Evolutionary conservation across 2,888 invertebrate genomes (phyloP).

Genomic region (Cyaniris semiargus): DNA sequence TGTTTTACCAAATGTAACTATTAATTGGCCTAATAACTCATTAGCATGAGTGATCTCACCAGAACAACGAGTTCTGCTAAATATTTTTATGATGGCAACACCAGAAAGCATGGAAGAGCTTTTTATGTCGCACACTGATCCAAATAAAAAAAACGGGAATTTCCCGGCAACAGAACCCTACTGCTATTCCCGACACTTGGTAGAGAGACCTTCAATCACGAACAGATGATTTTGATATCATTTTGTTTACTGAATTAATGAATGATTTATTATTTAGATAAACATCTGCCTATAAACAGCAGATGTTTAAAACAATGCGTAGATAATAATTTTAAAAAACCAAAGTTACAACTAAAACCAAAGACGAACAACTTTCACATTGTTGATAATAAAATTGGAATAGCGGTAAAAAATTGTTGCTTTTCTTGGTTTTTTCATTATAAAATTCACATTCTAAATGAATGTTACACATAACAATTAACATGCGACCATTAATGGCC

Average conservation of each 20-base stretch:
- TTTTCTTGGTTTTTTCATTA: background rate
- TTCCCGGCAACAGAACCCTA: no score
- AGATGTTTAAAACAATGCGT: background rate
- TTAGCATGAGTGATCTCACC: background rate
- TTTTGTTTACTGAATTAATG: background rate
- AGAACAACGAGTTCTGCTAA: background rate
- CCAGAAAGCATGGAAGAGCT: background rate
- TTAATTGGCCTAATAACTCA: constrained; percentile 2
- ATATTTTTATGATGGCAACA: constrained; percentile 1
- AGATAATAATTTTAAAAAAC: background rate
- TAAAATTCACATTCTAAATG: background rate
- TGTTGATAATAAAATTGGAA: background rate
- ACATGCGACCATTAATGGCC: no score
- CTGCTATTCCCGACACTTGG: no score
- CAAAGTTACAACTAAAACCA: background rate
- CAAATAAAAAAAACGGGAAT: background rate
- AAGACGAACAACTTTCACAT: background rate
- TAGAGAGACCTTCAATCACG: no score
- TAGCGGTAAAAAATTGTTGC: background rate
- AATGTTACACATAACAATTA: background rate
- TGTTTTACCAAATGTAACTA: background rate
- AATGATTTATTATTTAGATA: background rate
- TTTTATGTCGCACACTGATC: background rate
- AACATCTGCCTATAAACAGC: background rate
- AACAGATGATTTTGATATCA: background rate